Evolutionary conservation across 2,888 invertebrate genomes (phyloP).

Genomic region (Nymphalis urticae): DNA sequence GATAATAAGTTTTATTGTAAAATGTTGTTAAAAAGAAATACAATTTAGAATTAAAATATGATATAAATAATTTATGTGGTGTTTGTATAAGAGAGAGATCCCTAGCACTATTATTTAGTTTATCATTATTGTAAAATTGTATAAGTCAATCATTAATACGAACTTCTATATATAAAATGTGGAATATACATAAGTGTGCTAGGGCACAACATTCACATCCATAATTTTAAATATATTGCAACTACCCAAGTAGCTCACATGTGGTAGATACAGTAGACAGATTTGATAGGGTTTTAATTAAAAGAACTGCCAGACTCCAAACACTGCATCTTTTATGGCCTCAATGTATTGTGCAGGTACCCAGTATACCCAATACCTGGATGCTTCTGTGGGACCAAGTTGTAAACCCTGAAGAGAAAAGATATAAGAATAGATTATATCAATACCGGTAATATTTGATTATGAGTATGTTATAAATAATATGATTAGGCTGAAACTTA

Average conservation of each 20-base stretch:
- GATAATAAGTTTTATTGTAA: conserved; percentile 15
- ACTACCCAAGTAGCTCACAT: conserved; percentile 68
- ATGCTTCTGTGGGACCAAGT: conserved; percentile 94
- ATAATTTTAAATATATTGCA: conserved; percentile 67
- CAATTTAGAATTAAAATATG: conserved; percentile 24
- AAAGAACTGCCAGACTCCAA: conserved; percentile 92
- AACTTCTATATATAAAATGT: conserved; percentile 36
- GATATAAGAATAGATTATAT: neutral
- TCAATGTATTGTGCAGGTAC: conserved; percentile 95
- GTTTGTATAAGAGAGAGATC: conserved; percentile 24
- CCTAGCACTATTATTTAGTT: conserved; percentile 35
- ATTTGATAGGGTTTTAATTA: conserved; percentile 60
- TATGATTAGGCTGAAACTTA: conserved; percentile 58
- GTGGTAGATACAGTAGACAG: conserved; percentile 57
- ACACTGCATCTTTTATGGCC: conserved; percentile 94
- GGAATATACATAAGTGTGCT: conserved; percentile 34
- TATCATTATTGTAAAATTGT: conserved; percentile 32
- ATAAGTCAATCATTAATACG: conserved; percentile 33
- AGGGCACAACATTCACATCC: conserved; percentile 45
- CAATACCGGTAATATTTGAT: neutral
- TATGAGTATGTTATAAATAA: neutral
- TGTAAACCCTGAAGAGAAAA: conserved; percentile 86
- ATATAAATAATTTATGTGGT: conserved; percentile 27
- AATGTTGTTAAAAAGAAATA: conserved; percentile 19
- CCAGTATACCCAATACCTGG: conserved; percentile 96